Evolutionary conservation across 2,888 invertebrate genomes (phyloP).

Genomic region (Dicycla oo): DNA sequence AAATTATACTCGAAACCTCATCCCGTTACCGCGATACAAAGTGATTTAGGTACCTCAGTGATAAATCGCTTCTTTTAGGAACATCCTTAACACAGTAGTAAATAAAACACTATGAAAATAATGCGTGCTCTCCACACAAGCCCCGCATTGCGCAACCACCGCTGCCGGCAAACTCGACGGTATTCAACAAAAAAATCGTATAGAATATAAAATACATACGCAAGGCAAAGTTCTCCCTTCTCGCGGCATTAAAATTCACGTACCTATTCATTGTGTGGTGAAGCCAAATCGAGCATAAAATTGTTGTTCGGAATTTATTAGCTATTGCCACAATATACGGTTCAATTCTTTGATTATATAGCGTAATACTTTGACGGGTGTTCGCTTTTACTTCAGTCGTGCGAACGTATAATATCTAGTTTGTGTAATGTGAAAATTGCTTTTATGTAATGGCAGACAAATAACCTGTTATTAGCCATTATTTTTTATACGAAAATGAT

Average conservation of each 20-base stretch:
- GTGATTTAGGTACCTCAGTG: not conserved
- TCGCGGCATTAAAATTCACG: slow-evolving; percentile 66
- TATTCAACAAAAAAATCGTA: not conserved
- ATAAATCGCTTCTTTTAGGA: slow-evolving; percentile 23
- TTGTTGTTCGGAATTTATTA: slow-evolving; percentile 69
- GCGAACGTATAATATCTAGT: not conserved
- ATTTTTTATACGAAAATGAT: not conserved
- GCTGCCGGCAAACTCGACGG: not conserved
- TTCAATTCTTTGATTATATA: slow-evolving; percentile 45
- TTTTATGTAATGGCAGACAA: not conserved
- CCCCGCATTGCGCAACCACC: slow-evolving; percentile 17
- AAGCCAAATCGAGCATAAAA: slow-evolving; percentile 69
- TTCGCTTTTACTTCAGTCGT: slow-evolving; percentile 6
- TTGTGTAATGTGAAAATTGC: slow-evolving; percentile 2
- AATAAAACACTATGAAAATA: slow-evolving; percentile 36
- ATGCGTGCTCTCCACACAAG: slow-evolving; percentile 3
- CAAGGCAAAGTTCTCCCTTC: slow-evolving; percentile 41
- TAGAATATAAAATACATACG: slow-evolving; percentile 36
- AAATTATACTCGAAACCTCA: slow-evolving; percentile 1
- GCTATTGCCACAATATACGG: slow-evolving; percentile 36
- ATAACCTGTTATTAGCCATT: not conserved
- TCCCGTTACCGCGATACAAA: not conserved
- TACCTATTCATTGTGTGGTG: slow-evolving; percentile 67
- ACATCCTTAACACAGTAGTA: slow-evolving; percentile 19
- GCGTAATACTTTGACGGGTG: slow-evolving; percentile 17